Percentiles rank a stretch among this genome's conserved stretches.
phyloP scores from a whole-genome alignment of 1,140 invertebrate genomes.

The Lordiphosa clarofinis region DNA sequence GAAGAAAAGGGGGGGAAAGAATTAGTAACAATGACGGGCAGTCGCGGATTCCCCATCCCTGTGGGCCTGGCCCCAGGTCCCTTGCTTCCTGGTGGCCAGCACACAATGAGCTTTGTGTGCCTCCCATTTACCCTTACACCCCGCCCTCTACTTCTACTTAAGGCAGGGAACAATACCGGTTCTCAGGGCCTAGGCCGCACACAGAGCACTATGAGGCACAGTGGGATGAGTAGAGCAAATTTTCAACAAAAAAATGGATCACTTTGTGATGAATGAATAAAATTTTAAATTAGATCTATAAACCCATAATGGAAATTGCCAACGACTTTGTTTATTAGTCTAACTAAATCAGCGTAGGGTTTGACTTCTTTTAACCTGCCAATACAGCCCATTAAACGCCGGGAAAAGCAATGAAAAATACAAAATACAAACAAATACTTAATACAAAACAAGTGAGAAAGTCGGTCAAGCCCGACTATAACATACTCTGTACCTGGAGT shows the following conservation, averaged over 20 bases:
- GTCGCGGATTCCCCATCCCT: constrained; percentile 4
- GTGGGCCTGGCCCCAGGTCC: background rate
- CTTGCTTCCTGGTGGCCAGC: background rate
- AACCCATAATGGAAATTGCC: no score
- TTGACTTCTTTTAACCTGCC: no score
- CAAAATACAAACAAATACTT: no score
- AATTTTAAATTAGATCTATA: no score
- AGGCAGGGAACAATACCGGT: constrained; percentile 24
- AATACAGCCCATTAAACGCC: no score
- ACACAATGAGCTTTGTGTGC: constrained; percentile 24
- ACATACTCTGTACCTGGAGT: no score
- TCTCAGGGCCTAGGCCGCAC: constrained; percentile 12
- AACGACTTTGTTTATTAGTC: no score
- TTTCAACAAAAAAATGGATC: background rate
- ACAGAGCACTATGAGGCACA: constrained; percentile 7
- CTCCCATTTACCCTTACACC: background rate
- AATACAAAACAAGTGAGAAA: no score
- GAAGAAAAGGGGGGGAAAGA: background rate
- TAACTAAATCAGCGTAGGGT: no score
- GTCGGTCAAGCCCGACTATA: no score
- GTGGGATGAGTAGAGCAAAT: background rate
- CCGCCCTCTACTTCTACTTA: background rate
- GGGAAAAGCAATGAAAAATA: no score
- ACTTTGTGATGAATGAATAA: no score
- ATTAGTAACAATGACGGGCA: constrained; percentile 12